Evolutionary conservation across 1,140 invertebrate species (phyloP).

Genomic region (Drosophila fuyamai): DNA sequence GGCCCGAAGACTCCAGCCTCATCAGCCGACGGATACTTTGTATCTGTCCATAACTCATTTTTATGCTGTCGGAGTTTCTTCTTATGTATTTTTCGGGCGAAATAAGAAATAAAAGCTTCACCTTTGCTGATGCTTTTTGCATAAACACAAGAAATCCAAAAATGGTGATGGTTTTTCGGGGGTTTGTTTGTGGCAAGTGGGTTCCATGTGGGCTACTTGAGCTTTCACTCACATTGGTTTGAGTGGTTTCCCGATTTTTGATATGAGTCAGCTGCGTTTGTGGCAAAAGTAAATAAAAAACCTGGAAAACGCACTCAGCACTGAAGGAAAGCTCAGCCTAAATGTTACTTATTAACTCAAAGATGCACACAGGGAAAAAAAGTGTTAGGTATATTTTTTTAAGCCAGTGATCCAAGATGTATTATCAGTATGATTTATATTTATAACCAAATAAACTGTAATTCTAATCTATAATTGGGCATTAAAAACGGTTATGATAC

Average conservation of each 20-base stretch:
- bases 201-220: constrained; percentile 11
- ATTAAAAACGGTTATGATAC: too few species aligned
- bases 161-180: background rate
- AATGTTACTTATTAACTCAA: background rate
- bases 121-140: constrained; percentile 38
- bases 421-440: too few species aligned
- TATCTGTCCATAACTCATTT: constrained; percentile 37
- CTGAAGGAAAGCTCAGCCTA: constrained; percentile 9
- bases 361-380: background rate
- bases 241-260: background rate
- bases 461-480: too few species aligned
- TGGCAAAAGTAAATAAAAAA: constrained; percentile 7
- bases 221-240: constrained; percentile 51
- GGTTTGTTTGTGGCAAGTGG: constrained; percentile 10
- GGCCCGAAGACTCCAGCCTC: constrained; percentile 2
- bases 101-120: constrained; percentile 79
- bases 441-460: too few species aligned
- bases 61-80: constrained; percentile 64
- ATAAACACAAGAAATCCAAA: constrained; percentile 54
- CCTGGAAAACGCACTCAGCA: background rate
- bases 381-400: background rate
- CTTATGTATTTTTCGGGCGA: constrained; percentile 41
- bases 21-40: constrained; percentile 21
- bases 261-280: background rate
- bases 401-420: too few species aligned